Percentiles rank a stretch among this genome's conserved stretches.
phyloP scores from a whole-genome alignment of 2,888 invertebrate species.

The Furcula furcula region DNA sequence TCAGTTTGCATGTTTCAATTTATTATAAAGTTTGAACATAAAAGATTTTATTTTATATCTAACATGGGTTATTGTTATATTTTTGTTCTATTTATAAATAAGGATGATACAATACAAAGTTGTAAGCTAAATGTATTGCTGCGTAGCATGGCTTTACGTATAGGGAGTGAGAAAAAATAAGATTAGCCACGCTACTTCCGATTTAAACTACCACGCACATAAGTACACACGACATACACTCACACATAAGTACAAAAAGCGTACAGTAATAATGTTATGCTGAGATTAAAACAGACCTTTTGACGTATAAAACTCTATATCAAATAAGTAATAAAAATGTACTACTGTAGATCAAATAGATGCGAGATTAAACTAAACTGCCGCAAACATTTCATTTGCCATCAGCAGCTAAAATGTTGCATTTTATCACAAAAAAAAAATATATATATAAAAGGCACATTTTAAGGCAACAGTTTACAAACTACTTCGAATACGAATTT shows the following conservation, averaged over 20 bases:
- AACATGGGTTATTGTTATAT: too few species aligned
- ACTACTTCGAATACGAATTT: constrained; percentile 15
- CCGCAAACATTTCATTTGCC: too few species aligned
- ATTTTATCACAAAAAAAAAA: too few species aligned
- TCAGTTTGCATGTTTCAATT: constrained; percentile 1
- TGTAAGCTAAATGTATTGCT: constrained; percentile 28
- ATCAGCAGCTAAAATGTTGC: too few species aligned
- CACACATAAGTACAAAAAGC: constrained; percentile 69
- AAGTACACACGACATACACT: constrained; percentile 41
- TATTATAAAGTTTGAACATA: too few species aligned
- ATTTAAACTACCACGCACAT: constrained; percentile 28
- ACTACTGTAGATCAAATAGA: too few species aligned
- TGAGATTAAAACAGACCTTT: constrained; percentile 59
- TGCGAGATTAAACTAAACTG: too few species aligned
- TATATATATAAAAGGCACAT: constrained; percentile 49
- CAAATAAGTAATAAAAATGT: too few species aligned
- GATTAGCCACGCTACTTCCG: constrained; percentile 13
- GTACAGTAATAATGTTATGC: constrained; percentile 32
- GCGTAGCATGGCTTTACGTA: constrained; percentile 9
- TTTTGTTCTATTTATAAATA: too few species aligned
- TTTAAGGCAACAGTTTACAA: constrained; percentile 47
- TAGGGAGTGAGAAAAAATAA: constrained; percentile 3
- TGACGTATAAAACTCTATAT: too few species aligned
- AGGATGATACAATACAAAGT: constrained; percentile 24
- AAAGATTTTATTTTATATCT: too few species aligned